Conservation (phyloP, 2,888 invertebrate species). For the Pediacus dermestoides region DNA sequence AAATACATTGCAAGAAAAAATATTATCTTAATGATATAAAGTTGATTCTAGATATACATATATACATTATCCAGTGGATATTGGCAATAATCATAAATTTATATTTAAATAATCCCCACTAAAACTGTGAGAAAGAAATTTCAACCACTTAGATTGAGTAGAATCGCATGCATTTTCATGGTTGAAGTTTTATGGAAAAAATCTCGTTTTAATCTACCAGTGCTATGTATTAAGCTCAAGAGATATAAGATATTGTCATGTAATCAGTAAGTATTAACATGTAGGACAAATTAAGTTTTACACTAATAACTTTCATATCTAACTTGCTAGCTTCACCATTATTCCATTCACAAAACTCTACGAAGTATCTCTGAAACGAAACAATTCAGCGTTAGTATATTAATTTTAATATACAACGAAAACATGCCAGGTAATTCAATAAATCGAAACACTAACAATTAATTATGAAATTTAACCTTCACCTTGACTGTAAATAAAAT, state of each 20-base stretch:
- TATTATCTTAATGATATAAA: conserved; percentile 47
- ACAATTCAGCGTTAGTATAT: conserved; percentile 11
- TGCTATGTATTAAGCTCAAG: conserved; percentile 37
- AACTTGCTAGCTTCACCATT: conserved; percentile 13
- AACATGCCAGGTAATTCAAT: neutral
- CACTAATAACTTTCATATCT: conserved; percentile 13
- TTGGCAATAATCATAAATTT: too few species aligned
- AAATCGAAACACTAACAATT: too few species aligned
- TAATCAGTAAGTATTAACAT: conserved; percentile 38
- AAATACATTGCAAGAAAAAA: conserved; percentile 52
- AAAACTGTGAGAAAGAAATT: conserved; percentile 19
- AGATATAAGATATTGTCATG: conserved; percentile 47
- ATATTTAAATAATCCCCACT: too few species aligned
- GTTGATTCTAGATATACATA: conserved; percentile 51
- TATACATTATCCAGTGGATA: conserved; percentile 43
- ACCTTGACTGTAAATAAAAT: too few species aligned
- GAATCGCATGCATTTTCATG: conserved; percentile 25
- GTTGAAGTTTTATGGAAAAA: conserved; percentile 16
- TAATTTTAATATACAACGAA: conserved; percentile 14
- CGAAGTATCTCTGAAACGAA: conserved; percentile 39
- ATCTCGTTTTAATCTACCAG: conserved; percentile 29
- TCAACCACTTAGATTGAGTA: conserved; percentile 25
- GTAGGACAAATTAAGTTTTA: conserved; percentile 24
- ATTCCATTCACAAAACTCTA: conserved; percentile 29
- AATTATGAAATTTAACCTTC: too few species aligned